Base-by-base conservation (phyloP, 2,888 invertebrate genomes). In the Atrina japonica region DNA sequence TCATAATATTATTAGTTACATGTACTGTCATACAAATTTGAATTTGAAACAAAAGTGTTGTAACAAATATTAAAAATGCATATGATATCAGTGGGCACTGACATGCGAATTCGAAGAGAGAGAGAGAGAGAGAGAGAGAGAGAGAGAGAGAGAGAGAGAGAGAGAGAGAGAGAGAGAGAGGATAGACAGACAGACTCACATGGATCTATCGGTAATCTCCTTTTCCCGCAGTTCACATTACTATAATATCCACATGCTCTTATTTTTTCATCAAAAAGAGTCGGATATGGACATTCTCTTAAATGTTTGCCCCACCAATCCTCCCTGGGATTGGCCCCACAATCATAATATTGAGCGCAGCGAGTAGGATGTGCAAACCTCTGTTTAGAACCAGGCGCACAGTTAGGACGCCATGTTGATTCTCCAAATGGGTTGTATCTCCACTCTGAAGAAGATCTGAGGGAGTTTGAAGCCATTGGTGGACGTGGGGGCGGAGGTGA, bases 311-410 rank as follows among this genome's bases (percentile, higher is more conserved):
- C 70, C 70, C 70, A 70, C 66, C 66, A 66, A 30, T 70, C 61
- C 21, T 60, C 55, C 5, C 45, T 14, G 2, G 47, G 50, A 25
- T 66, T 45, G 2, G 53, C 45, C 3, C 59, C 59, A 60, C 70
- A 70, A 41, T 70, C 70, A 29, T 70, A 70, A 49, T 61, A 70
- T 29, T 66, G 70, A 3, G 70, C 70, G 61, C 70, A 70, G 18
- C 47, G 43, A 16, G 53, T 66, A 7, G 70, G 70, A 29, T 70
- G 70, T 16, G 70, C 60, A 21, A 59, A 53, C 41, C 61, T 53
- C 21, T 59, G 29, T 6, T 16, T 49, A n/a, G 66, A 65, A 27
- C 66, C 61, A 7, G 61, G 41, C 3, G 52, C 45, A 55, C 70
- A 70, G 18, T 41, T 60, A 16, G 60, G 65, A 5, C 61, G 18